Conservation (phyloP, 1,140 invertebrate genomes). For the Nebria ingens region DNA sequence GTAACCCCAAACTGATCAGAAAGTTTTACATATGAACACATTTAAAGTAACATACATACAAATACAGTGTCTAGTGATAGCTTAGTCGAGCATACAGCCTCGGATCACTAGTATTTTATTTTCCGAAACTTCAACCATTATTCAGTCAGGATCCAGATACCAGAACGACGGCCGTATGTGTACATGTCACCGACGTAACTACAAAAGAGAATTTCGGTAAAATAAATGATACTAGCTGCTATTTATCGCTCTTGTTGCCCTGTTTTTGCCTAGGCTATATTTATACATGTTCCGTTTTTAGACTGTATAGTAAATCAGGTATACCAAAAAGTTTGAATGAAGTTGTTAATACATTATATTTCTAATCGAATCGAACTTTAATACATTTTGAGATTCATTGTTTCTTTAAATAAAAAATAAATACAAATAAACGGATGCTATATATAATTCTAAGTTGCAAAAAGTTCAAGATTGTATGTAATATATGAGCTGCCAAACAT, state of each 20-base stretch:
- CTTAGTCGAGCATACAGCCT: neutral
- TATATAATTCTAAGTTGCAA: too few relatives aligned
- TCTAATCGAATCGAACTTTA: too few relatives aligned
- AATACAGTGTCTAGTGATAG: neutral
- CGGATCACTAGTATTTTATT: neutral
- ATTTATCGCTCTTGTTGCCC: neutral
- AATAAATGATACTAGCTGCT: neutral
- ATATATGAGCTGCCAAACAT: neutral
- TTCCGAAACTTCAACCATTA: neutral
- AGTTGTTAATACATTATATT: too few relatives aligned
- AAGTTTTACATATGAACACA: neutral
- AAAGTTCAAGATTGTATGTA: too few relatives aligned
- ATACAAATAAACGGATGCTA: too few relatives aligned
- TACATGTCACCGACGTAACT: neutral
- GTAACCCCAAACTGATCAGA: too few relatives aligned
- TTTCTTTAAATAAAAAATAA: too few relatives aligned
- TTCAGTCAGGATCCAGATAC: neutral
- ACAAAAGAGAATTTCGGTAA: neutral
- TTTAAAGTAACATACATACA: neutral
- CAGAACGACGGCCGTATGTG: neutral
- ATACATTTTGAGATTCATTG: too few relatives aligned
- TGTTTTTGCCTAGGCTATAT: too few relatives aligned
- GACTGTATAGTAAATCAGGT: too few relatives aligned
- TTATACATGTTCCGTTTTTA: too few relatives aligned
- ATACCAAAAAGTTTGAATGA: too few relatives aligned